Percentiles rank a stretch among this genome's conserved stretches.
Conservation (phyloP, 2,888 invertebrate genomes). For the Aquatica leii region DNA sequence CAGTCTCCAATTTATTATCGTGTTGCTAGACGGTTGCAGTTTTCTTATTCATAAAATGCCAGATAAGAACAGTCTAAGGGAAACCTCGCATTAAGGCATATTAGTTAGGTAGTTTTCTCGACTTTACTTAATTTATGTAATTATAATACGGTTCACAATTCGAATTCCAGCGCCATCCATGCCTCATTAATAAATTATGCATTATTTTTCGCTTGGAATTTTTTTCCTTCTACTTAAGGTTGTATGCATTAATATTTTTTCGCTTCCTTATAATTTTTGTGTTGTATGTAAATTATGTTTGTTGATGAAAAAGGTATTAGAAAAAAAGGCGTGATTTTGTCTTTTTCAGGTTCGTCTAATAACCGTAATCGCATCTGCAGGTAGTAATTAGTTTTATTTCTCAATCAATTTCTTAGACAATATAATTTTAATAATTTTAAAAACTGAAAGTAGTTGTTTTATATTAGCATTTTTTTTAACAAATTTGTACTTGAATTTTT, state of each 20-base stretch:
- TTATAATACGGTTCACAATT: conserved; percentile 54
- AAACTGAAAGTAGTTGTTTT: too few species aligned
- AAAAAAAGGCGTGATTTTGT: too few species aligned
- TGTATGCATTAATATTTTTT: conserved; percentile 12
- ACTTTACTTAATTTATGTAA: conserved; percentile 59
- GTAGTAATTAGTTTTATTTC: too few species aligned
- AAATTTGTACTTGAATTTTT: too few species aligned
- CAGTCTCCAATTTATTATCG: conserved; percentile 67
- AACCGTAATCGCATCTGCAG: too few species aligned
- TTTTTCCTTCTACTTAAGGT: not conserved
- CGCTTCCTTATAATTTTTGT: conserved; percentile 13
- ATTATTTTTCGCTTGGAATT: conserved; percentile 35
- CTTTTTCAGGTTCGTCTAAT: too few species aligned
- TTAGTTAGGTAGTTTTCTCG: conserved; percentile 61
- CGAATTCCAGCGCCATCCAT: conserved; percentile 51
- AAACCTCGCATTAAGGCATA: conserved; percentile 57
- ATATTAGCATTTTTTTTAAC: too few species aligned
- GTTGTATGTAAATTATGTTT: not conserved
- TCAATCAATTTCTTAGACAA: too few species aligned
- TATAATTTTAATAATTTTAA: too few species aligned
- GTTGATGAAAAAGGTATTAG: too few species aligned
- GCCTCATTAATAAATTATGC: conserved; percentile 56
- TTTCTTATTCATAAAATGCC: conserved; percentile 7
- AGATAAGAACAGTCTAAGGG: conserved; percentile 49
- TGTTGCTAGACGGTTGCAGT: conserved; percentile 52